Base-by-base conservation (phyloP, 1,140 invertebrate genomes). In the Drosophila bocki region DNA sequence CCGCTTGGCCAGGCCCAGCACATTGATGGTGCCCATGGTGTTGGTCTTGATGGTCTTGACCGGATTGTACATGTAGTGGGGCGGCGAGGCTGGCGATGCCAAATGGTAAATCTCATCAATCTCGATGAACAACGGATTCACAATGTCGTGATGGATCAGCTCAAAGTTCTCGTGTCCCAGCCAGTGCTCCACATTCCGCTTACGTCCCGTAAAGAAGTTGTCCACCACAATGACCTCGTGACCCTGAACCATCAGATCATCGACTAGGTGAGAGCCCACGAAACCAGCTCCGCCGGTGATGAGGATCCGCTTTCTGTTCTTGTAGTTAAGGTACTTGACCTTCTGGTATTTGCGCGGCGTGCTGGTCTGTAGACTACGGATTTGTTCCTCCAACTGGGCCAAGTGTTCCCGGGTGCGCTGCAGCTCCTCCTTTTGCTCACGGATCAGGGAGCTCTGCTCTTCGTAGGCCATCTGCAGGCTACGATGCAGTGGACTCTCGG, bases 41-140 rank as follows among this genome's bases (percentile, higher is more conserved):
- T 99, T 99, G 3, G 99, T 99, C 93, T 99, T 99, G 63, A 99
- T 98, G 19, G 99, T 99, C 94, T 99, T 99, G 0, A 99, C 99
- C 39, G 99, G 99, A 95, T 99, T 99, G 83, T 98, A 96, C 99
- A 99, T 99, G 91, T 99, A 99, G 94, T 99, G 99, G 3, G 98
- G 98, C 48, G 99, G 99, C 84, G 98, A 99, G 5, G 99, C 99
- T 33, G 99, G 99, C 91, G 98, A 99, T 3, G 99, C 99, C 78
- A 99, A 94, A 93, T 99, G 99, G 93, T 99, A 99, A 91, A 99
- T 99, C 94, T 99, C 97, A 93, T 99, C 99, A 19, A 99, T 95
- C 95, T 99, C 99, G 71, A 99, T 96, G 94, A 98, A 99, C 11
- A 99, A 93, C 17, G 99, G 98, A 93, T 99, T 99, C 0, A 99